Base-by-base conservation (phyloP, 2,113 vertebrate genomes). In the Anseranas semipalmata region DNA sequence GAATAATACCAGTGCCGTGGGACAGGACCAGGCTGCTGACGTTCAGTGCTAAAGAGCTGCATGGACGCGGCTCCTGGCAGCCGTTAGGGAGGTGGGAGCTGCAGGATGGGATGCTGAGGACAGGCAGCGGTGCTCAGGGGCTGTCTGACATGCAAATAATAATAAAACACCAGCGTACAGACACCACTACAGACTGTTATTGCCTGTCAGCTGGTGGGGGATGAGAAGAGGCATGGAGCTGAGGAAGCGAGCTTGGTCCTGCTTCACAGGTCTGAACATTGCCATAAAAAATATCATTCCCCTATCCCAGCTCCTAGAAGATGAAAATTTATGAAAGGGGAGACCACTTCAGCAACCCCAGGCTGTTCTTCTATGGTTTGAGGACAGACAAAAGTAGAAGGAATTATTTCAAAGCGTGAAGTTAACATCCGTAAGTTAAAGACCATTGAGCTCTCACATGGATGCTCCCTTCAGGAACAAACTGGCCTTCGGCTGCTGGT, bases 21-120 rank as follows among this genome's bases (percentile, higher is more conserved):
- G 72, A 41, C 39, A 39, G 24, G 24, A 3, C 6, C 10, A 9
- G 7, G n/a, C 19, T 25, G 45, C 35, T 27, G 77, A 7, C 5
- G 1, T 8, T 43, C 27, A 1, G 1, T 3, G 1, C 33, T 53
- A 5, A 82, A 60, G 18, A 60, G 45, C 53, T 7, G 22, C 4
- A 10, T 8, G 59, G 33, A 37, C 28, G 60, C 30, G 41, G 52
- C 43, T 62, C 39, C 19, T 7, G 46, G 21, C 10, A 32, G 41
- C 13, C 35, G 41, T 58, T 7, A 18, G 46, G 53, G 52, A 17
- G 77, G 52, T 7, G 32, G 5, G 17, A 21, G 53, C 37, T 19
- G 45, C 11, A 37, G 87, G 78, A 35, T 4, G 35, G 67, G 77
- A 18, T 15, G 87, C 45, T 37, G 41, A 65, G 37, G 59, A 24